These are phyloP conservation scores for Schizothorax lantsangensis DNA, from an alignment of 2,797 vertebrate species.

Conservation along the genomic window DNA sequence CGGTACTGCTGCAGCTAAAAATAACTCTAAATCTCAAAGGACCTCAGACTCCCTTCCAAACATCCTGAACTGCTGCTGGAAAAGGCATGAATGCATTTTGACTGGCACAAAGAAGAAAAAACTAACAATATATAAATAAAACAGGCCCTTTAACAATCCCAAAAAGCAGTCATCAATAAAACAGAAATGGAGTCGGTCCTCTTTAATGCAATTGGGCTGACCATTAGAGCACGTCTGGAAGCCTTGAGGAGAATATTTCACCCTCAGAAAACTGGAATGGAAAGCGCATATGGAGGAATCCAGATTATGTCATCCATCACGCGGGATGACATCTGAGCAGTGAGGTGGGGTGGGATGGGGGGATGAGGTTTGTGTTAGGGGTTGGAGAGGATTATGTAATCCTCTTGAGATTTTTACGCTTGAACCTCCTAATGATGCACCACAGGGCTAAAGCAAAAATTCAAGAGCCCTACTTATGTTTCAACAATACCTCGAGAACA, in stretches of 20 bases:
- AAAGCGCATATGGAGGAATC: constrained; percentile 32
- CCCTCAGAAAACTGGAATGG: constrained; percentile 11
- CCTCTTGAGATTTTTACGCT: constrained; percentile 49
- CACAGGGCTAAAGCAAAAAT: not conserved
- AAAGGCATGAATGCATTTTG: constrained; percentile 2
- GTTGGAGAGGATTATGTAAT: constrained; percentile 33
- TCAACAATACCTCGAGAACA: not conserved
- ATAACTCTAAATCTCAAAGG: constrained; percentile 33
- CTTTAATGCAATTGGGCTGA: not conserved
- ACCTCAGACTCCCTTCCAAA: constrained; percentile 27
- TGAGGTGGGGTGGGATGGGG: not conserved
- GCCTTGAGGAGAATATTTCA: constrained; percentile 32
- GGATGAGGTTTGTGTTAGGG: constrained; percentile 20
- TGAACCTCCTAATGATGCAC: constrained; percentile 22
- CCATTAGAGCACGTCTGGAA: constrained; percentile 17
- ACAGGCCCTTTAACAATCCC: constrained; percentile 6
- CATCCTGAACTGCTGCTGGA: constrained; percentile 10
- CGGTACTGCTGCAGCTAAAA: not conserved
- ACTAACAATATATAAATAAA: constrained; percentile 1
- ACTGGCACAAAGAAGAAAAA: constrained; percentile 27
- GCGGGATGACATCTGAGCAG: constrained; percentile 32
- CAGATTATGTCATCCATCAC: constrained; percentile 38
- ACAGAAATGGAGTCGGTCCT: not conserved
- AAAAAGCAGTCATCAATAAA: constrained; percentile 27
- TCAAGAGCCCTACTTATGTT: constrained; percentile 25